Conservation (phyloP, 1,140 invertebrate species). For the Pseudomyrmex sp. region DNA sequence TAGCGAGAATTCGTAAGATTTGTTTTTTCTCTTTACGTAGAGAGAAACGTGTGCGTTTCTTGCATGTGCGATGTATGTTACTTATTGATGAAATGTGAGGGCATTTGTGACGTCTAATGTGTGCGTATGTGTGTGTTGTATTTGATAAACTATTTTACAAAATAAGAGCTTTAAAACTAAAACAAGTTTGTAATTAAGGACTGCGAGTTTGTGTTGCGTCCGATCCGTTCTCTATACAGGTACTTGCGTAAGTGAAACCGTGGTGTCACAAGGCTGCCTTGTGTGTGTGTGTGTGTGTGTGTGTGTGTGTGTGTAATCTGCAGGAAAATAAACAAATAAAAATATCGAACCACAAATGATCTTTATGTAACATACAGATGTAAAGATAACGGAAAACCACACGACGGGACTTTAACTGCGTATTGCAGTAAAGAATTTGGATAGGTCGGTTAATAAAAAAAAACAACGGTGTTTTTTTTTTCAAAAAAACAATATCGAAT, state of each 20-base stretch:
- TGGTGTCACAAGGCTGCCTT: slow-evolving; percentile 43
- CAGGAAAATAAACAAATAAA: slow-evolving; percentile 2
- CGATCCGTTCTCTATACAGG: slow-evolving; percentile 9
- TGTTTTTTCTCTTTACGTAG: background rate
- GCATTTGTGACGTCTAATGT: slow-evolving; percentile 1
- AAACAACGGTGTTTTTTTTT: slow-evolving; percentile 45
- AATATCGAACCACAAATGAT: too few species aligned
- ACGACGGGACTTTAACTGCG: background rate
- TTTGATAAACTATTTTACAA: too few species aligned
- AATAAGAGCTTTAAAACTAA: too few species aligned
- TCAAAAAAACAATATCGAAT: slow-evolving; percentile 73
- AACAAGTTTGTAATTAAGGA: background rate
- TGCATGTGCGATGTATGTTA: background rate
- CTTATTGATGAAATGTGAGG: background rate
- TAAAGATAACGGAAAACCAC: too few species aligned
- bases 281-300: background rate
- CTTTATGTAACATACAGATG: too few species aligned
- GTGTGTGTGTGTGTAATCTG: background rate
- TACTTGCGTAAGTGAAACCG: slow-evolving; percentile 3
- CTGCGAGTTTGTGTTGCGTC: background rate
- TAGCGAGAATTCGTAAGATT: slow-evolving; percentile 9
- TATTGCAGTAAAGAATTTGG: too few species aligned
- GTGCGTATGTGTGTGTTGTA: background rate
- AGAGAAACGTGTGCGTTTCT: background rate
- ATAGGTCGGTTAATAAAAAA: slow-evolving; percentile 41